These are phyloP conservation scores for Neolamprologus kungweensis DNA, from an alignment of 2,113 vertebrate genomes.

Conservation along the genomic window DNA sequence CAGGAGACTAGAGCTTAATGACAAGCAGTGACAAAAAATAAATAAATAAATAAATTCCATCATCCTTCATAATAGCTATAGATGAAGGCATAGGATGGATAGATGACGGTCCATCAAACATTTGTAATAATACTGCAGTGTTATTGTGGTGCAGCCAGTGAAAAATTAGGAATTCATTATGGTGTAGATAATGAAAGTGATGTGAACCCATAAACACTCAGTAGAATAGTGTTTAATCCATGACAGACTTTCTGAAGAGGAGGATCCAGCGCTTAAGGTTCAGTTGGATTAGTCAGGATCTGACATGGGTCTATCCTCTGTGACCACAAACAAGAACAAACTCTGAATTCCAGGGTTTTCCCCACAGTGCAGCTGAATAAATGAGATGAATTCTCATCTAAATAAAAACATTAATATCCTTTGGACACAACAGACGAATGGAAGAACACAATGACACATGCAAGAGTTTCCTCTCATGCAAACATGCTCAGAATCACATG, in stretches of 20 bases:
- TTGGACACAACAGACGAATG: neutral
- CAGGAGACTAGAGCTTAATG: neutral
- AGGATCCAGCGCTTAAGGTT: neutral
- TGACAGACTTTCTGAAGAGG: neutral
- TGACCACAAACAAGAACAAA: neutral
- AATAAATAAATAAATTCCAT: neutral
- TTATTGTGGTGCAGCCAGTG: neutral
- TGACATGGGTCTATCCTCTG: neutral
- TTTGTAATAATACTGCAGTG: neutral
- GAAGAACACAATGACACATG: neutral
- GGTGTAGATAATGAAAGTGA: slow-evolving; percentile 22
- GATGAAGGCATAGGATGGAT: neutral
- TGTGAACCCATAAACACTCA: slow-evolving; percentile 1
- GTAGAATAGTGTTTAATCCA: slow-evolving; percentile 2
- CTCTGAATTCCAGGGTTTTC: neutral
- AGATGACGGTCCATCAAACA: neutral
- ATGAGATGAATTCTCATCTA: neutral
- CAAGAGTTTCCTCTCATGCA: neutral
- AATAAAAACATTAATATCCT: neutral
- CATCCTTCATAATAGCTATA: slow-evolving; percentile 1
- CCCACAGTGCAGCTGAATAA: neutral
- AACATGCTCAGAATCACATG: neutral
- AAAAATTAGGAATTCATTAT: slow-evolving; percentile 15
- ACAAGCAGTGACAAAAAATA: neutral
- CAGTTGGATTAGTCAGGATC: neutral